These are phyloP conservation scores for Etia nguti DNA, from an alignment of 2,113 vertebrate genomes.

Conservation along the genomic window DNA sequence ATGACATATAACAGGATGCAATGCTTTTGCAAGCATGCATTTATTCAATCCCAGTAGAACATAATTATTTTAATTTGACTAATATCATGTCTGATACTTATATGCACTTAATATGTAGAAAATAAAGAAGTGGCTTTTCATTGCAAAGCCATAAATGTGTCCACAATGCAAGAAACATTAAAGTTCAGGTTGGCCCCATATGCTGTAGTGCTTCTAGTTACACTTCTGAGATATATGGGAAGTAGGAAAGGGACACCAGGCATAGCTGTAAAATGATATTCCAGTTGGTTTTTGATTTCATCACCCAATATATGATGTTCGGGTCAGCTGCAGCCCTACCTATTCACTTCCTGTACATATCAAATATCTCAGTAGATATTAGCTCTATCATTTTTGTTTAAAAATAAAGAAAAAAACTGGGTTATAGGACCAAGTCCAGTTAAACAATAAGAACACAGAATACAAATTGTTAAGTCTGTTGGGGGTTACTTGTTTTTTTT, in stretches of 20 bases:
- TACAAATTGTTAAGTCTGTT: not conserved
- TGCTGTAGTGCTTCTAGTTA: not conserved
- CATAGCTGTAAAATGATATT: not conserved
- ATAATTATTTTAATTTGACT: too few species aligned
- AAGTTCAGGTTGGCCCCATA: not conserved
- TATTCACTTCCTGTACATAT: not conserved
- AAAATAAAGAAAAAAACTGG: not conserved
- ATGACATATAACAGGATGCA: not conserved
- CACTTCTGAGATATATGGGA: not conserved
- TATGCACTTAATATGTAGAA: not conserved
- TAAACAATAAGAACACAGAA: not conserved
- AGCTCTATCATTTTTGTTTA: not conserved
- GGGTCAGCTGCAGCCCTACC: not conserved
- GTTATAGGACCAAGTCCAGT: rapidly evolving
- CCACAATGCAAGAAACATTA: not conserved
- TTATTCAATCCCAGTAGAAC: not conserved
- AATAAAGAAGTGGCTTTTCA: not conserved
- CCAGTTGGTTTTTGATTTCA: not conserved
- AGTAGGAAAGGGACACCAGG: not conserved
- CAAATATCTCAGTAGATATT: not conserved
- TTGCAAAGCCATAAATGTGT: not conserved
- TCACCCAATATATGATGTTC: not conserved
- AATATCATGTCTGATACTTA: not conserved
- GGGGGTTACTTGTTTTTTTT: rapidly evolving
- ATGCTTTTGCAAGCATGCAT: not conserved